Evolutionary conservation across 2,888 invertebrate species (phyloP), one percentile per base, ranked within the genome.

Genomic region (Drosophila borealis): DNA sequence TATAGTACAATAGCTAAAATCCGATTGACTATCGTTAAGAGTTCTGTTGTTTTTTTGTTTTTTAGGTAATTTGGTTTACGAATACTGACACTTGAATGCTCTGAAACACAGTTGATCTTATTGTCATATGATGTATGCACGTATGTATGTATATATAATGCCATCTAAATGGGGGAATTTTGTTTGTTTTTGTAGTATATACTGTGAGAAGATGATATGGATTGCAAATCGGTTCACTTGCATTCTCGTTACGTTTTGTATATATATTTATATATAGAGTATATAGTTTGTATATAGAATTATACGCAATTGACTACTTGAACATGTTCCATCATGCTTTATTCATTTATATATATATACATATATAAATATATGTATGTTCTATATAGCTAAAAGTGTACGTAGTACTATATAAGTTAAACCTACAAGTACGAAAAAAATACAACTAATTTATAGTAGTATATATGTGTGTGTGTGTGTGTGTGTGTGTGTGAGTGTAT

Each of bases 101-200:
- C 71, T 89, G 89, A 90, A 90, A 91, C 90, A 89, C 90, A 85
- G 88, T 89, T 89, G 79, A 82, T 81, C 80, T 90, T 90, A 90
- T 90, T 90, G 90, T 90, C 90, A 91, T 90, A 89, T 84, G 87
- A 89, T 89, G 80, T 80, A 70, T 74, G 74, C 59, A 60, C 70
- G 61, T 70, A 59, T 78, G 67, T 72, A 73, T 70, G 56, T 73
- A 54, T 60, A 59, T 62, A 41, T 60, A 64, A 63, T 65, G 65
- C 21, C 55, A 55, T 68, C 49, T 60, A 76, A 42, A 70, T 59
- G 57, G 62, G 57, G n/a, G 13, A 46, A 39, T 56, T 57, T 56
- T 13, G 13, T 44, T 14, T 59, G 13, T 36, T 44, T 34, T 19
- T 59, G 4, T 65, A 64, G 51, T 17, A 17, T 17, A 50, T 61